A percentile compares a stretch with the other conserved stretches of the same genome.
Conservation (phyloP, 1,140 invertebrate species). For the Meloidogyne floridensis region DNA sequence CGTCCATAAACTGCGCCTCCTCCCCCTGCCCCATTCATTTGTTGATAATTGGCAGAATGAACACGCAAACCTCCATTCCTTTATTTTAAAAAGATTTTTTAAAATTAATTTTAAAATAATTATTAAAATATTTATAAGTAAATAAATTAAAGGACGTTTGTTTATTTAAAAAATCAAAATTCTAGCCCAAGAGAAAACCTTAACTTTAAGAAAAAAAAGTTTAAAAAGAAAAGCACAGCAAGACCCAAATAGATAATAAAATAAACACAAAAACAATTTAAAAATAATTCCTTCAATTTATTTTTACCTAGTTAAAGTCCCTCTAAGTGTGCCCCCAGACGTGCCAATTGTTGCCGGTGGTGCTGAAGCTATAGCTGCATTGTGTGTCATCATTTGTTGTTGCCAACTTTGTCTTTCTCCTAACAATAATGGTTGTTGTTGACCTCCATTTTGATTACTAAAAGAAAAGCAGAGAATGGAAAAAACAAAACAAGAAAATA, state of each 20-base stretch:
- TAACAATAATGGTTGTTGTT: slow-evolving; percentile 2
- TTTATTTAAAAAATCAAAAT: too few relatives aligned
- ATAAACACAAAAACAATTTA: not conserved
- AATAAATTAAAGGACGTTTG: too few relatives aligned
- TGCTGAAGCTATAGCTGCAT: slow-evolving; percentile 19
- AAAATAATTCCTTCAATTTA: not conserved
- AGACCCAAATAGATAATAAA: not conserved
- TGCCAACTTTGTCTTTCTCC: slow-evolving; percentile 24
- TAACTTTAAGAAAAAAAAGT: not conserved
- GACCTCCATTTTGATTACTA: slow-evolving; percentile 13
- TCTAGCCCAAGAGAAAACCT: too few relatives aligned
- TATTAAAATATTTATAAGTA: not conserved
- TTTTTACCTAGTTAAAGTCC: slow-evolving; percentile 25
- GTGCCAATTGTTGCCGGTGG: slow-evolving; percentile 2
- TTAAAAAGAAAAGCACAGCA: slow-evolving; percentile 2
- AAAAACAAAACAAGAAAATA: not conserved
- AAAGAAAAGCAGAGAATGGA: slow-evolving; percentile 5
- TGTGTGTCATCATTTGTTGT: slow-evolving; percentile 24
- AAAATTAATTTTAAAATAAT: not conserved
- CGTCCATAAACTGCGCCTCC: slow-evolving; percentile 24
- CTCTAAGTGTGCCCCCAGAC: slow-evolving; percentile 13
- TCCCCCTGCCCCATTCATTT: slow-evolving; percentile 10
- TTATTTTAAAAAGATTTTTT: not conserved
- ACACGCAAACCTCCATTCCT: slow-evolving; percentile 23
- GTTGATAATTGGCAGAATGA: slow-evolving; percentile 25